Evolutionary conservation across 2,797 vertebrate genomes (phyloP).

Genomic region (Gouania willdenowi): DNA sequence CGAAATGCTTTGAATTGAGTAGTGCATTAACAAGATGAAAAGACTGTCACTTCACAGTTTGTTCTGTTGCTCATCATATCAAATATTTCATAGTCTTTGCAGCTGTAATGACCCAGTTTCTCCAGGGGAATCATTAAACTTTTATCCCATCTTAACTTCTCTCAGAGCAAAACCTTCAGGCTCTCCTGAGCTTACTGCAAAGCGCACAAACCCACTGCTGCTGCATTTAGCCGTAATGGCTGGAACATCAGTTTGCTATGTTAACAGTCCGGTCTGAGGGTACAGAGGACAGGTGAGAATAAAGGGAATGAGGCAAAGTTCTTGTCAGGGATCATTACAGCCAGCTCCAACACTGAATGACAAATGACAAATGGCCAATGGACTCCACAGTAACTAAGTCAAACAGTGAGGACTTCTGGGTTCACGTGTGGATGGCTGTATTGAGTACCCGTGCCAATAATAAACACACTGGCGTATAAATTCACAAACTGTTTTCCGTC

Average conservation of each 20-base stretch:
- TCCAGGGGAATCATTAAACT: conserved; percentile 53
- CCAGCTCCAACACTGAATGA: conserved; percentile 21
- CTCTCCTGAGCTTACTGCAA: conserved; percentile 32
- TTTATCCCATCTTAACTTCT: conserved; percentile 50
- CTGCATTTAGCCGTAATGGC: conserved; percentile 1
- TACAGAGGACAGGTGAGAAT: background rate
- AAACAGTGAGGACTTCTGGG: conserved; percentile 34
- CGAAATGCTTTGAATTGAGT: conserved; percentile 5
- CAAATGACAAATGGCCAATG: conserved; percentile 53
- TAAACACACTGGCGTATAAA: conserved; percentile 20
- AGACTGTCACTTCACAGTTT: conserved; percentile 12
- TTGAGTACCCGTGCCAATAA: conserved; percentile 22
- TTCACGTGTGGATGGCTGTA: conserved; percentile 39
- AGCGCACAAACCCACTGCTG: conserved; percentile 10
- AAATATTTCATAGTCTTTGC: conserved; percentile 23
- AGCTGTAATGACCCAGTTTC: conserved; percentile 49
- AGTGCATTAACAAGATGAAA: conserved; percentile 1
- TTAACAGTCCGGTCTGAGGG: conserved; percentile 28
- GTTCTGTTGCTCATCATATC: conserved; percentile 21
- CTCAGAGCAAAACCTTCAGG: conserved; percentile 31
- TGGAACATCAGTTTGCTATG: conserved; percentile 15
- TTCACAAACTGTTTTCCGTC: conserved; percentile 8
- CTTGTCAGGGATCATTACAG: conserved; percentile 26
- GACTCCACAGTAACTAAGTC: conserved; percentile 30
- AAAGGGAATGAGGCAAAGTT: background rate